Evolutionary conservation across 2,797 vertebrate species (phyloP).

Genomic region (Xyrichtys novacula): DNA sequence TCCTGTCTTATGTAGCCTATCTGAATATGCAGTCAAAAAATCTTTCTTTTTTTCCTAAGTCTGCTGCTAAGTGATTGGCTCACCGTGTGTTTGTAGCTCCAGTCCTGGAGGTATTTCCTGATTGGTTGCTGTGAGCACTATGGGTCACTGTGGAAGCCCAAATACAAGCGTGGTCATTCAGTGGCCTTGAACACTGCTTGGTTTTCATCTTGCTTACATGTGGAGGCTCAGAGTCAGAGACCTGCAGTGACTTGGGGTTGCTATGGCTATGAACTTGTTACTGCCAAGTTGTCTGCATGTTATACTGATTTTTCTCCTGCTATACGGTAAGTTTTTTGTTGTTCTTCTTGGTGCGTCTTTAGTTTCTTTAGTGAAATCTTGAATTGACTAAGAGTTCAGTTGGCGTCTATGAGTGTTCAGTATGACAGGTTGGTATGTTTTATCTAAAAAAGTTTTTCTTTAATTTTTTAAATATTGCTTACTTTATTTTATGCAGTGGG

Average conservation of each 20-base stretch:
- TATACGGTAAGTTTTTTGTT: slow-evolving; percentile 68
- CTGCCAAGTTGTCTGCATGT: slow-evolving; percentile 53
- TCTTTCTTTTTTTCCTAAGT: slow-evolving; percentile 24
- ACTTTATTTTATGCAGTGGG: slow-evolving; percentile 41
- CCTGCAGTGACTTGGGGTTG: slow-evolving; percentile 54
- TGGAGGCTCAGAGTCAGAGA: slow-evolving; percentile 57
- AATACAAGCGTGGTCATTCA: slow-evolving; percentile 79
- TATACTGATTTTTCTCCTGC: slow-evolving; percentile 54
- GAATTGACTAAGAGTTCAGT: neutral
- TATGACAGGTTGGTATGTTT: neutral
- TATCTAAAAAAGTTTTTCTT: neutral
- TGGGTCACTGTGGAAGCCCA: slow-evolving; percentile 72
- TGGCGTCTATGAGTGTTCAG: neutral
- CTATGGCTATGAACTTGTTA: slow-evolving; percentile 66
- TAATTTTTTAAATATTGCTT: slow-evolving; percentile 4
- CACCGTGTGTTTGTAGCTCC: slow-evolving; percentile 73
- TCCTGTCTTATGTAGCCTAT: slow-evolving; percentile 21
- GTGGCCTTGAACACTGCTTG: slow-evolving; percentile 74
- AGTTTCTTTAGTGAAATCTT: neutral
- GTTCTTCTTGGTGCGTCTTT: neutral
- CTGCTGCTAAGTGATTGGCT: slow-evolving; percentile 67
- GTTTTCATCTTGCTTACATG: slow-evolving; percentile 78
- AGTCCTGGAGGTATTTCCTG: slow-evolving; percentile 77
- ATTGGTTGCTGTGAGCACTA: slow-evolving; percentile 77
- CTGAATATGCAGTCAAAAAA: slow-evolving; percentile 26